Evolutionary conservation across 2,888 invertebrate genomes (phyloP), one percentile per base, ranked within the genome.

Genomic region (Athalia rosae): DNA sequence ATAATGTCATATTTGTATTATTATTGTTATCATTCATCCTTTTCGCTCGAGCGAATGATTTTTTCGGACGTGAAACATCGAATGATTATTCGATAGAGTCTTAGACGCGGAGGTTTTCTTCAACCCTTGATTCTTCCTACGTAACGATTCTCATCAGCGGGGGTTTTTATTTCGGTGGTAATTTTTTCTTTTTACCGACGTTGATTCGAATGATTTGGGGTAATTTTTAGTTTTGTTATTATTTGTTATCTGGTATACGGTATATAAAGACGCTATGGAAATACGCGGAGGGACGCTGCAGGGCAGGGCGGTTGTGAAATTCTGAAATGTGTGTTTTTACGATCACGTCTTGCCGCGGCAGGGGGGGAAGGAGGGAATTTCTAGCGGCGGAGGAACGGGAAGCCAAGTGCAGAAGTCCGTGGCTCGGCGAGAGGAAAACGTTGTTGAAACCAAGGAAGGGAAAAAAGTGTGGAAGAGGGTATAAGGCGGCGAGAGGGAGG

Each of bases 311-410:
- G 8, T 41, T 43, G n/a, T 41, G 43, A 45, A 47, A 47, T 43
- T 9, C 79, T 79, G 81, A 78, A 80, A 79, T 79, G 81, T 80
- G 79, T 80, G 79, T 79, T 81, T 67, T 67, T 67, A 64, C 48
- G 71, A 47, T 67, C 58, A 56, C 71, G 76, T 67, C 66, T 76
- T 50, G 63, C 15, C 48, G 58, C 50, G 58, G 13, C 71, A 43
- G 45, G 59, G 77, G 71, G 50, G 64, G 45, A 28, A 45, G 11
- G 58, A 43, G 28, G 28, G 28, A 28, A 28, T 28, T 62, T 11
- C 50, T 43, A 63, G 63, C n/a, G 64, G 64, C 47, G 64, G 64
- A 45, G 15, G 28, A 28, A 28, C n/a, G 8, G 7, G 61, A 64
- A 53, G n/a, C 28, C 28, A 28, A 28, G 28, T 28, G 28, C 28